Evolutionary conservation across 2,113 vertebrate genomes (phyloP).

Genomic region (Terrapene triunguis): DNA sequence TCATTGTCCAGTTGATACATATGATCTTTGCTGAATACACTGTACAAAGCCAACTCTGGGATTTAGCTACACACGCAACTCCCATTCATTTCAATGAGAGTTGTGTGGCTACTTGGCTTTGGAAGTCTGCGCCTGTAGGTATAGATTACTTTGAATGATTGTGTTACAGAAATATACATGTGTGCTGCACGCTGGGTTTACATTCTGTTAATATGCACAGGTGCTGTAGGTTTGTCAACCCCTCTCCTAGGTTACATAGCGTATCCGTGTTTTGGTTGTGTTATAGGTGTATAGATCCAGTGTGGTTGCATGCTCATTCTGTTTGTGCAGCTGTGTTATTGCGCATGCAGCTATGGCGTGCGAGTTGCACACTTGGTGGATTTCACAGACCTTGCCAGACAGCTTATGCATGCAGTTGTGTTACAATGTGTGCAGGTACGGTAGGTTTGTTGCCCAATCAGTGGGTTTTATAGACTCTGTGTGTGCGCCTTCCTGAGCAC

Average conservation of each 20-base stretch:
- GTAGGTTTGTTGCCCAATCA: constrained; percentile 17
- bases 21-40: constrained; percentile 12
- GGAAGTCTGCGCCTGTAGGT: neutral
- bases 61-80: constrained; percentile 16
- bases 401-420: fast-evolving
- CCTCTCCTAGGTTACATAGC: neutral
- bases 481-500: constrained; percentile 38
- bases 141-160: fast-evolving
- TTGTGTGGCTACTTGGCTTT: neutral
- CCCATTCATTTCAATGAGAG: constrained; percentile 25
- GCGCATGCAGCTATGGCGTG: fast-evolving
- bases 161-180: neutral
- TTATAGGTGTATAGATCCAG: neutral
- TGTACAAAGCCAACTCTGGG: constrained; percentile 39
- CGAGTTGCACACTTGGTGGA: fast-evolving
- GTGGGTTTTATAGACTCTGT: constrained; percentile 46
- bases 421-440: neutral
- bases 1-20: neutral
- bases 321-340: neutral
- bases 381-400: fast-evolving
- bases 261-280: neutral
- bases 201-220: fast-evolving
- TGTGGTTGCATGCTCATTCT: neutral
- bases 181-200: fast-evolving
- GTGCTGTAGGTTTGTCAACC: neutral